Evolutionary conservation across 2,797 vertebrate species (phyloP).

Genomic region (Picus viridis): DNA sequence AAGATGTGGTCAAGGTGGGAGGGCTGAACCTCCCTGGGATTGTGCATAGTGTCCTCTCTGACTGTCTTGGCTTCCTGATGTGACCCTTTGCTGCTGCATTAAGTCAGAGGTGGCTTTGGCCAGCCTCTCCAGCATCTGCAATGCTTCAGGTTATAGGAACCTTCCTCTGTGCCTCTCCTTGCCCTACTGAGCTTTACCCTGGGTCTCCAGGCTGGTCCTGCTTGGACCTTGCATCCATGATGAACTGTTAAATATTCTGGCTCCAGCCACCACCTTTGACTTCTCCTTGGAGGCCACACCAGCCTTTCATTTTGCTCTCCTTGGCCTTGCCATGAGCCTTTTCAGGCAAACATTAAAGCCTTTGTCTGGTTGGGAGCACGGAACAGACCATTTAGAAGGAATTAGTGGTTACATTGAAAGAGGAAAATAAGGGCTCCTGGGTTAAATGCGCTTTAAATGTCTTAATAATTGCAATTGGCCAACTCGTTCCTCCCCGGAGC

Average conservation of each 20-base stretch:
- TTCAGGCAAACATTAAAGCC: conserved; percentile 58
- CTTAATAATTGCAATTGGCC: conserved; percentile 75
- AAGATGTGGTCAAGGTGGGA: neutral
- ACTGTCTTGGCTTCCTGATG: neutral
- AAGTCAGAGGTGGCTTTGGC: neutral
- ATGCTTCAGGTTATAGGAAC: neutral
- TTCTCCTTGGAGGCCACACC: conserved; percentile 23
- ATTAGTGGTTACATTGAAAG: conserved; percentile 66
- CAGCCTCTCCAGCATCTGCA: rapidly evolving
- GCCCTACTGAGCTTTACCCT: neutral
- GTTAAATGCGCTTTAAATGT: conserved; percentile 74
- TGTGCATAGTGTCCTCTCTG: neutral
- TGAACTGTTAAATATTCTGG: neutral
- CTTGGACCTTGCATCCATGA: neutral
- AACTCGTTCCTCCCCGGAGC: conserved; percentile 63
- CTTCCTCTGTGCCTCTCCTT: neutral
- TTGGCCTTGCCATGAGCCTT: neutral
- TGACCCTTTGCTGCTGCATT: neutral
- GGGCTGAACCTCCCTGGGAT: neutral
- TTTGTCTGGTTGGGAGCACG: conserved; percentile 39
- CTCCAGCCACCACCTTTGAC: neutral
- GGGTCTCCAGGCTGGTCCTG: neutral
- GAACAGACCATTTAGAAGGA: conserved; percentile 57
- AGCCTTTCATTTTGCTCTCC: neutral
- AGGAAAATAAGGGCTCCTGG: conserved; percentile 70